Evolutionary conservation across 2,888 invertebrate genomes (phyloP).

Genomic region (Rhamnusium bicolor): DNA sequence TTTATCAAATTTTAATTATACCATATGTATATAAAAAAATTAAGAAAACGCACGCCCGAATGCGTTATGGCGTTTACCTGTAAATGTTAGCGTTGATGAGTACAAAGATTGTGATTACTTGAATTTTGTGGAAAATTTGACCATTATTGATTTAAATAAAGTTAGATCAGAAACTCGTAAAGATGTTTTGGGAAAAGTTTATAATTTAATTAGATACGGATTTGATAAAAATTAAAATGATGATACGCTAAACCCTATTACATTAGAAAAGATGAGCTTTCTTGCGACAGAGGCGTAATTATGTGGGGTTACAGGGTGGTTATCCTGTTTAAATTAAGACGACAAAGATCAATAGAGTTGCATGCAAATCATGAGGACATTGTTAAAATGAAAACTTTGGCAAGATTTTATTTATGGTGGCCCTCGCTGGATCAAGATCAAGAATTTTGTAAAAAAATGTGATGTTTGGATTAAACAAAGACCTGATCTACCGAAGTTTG

Average conservation of each 20-base stretch:
- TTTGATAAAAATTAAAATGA: neutral
- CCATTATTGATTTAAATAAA: slow-evolving; percentile 9
- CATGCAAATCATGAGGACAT: slow-evolving; percentile 18
- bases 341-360: neutral
- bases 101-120: slow-evolving; percentile 26
- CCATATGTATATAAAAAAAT: neutral
- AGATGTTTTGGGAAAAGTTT: slow-evolving; percentile 21
- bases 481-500: neutral
- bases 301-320: neutral
- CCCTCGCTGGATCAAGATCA: slow-evolving; percentile 4
- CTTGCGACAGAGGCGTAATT: neutral
- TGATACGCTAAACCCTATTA: neutral
- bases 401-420: slow-evolving; percentile 18
- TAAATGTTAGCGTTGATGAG: neutral
- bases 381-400: slow-evolving; percentile 18
- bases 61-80: neutral
- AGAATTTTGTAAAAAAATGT: slow-evolving; percentile 17
- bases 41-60: neutral
- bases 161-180: slow-evolving; percentile 14
- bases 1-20: neutral
- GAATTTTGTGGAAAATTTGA: slow-evolving; percentile 19
- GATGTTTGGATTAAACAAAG: neutral
- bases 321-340: neutral
- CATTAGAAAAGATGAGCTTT: neutral
- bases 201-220: slow-evolving; percentile 23